Evolutionary conservation across 1,140 invertebrate genomes (phyloP).

Genomic region (Pogonomyrmex barbatus): DNA sequence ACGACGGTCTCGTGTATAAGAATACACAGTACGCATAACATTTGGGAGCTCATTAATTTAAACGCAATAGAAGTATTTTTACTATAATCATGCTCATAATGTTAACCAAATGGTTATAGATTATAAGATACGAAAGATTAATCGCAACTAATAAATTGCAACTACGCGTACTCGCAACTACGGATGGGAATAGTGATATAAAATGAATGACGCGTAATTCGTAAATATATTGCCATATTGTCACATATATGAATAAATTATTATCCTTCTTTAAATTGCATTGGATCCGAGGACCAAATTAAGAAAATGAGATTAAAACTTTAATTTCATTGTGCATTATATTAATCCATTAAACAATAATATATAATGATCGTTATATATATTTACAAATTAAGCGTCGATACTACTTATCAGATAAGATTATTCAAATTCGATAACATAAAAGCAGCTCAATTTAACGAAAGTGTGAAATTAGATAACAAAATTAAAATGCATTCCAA

Average conservation of each 20-base stretch:
- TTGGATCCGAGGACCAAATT: not conserved
- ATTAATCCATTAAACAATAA: constrained; percentile 1
- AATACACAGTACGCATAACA: constrained; percentile 16
- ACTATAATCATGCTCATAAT: constrained; percentile 41
- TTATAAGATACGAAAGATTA: constrained; percentile 34
- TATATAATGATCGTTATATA: not conserved
- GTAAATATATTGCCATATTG: constrained; percentile 22
- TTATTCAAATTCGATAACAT: not conserved
- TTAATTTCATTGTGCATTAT: not conserved
- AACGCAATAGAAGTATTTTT: constrained; percentile 41
- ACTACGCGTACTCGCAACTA: not conserved
- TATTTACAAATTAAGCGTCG: constrained; percentile 18
- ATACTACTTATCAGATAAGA: not conserved
- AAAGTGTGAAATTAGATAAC: not conserved
- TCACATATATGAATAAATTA: not conserved
- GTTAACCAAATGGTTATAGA: constrained; percentile 58
- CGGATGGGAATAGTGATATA: constrained; percentile 1
- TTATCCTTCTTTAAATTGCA: constrained; percentile 16
- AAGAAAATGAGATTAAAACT: not conserved
- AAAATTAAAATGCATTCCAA: not conserved
- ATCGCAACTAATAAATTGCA: constrained; percentile 22
- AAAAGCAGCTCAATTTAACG: not conserved
- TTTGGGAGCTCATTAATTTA: constrained; percentile 36
- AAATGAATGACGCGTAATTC: constrained; percentile 16
- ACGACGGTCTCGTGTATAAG: constrained; percentile 6